Evolutionary conservation across 2,888 invertebrate genomes (phyloP).

Genomic region (Acleris laterana): DNA sequence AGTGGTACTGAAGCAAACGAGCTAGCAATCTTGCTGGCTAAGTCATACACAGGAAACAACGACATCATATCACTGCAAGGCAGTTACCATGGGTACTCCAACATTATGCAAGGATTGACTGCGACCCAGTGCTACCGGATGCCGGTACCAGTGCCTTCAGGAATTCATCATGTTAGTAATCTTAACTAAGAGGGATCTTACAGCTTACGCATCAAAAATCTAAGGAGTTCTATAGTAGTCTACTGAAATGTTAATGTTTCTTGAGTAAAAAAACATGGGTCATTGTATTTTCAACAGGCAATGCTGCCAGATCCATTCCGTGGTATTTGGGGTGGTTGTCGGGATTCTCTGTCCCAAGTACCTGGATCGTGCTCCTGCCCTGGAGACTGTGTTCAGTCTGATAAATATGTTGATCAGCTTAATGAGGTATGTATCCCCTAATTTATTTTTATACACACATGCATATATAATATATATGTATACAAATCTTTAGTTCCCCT

Average conservation of each 20-base stretch:
- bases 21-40: conserved; percentile 93
- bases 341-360: conserved; percentile 93
- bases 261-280: background rate
- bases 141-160: conserved; percentile 87
- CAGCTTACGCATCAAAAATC: too few relatives aligned
- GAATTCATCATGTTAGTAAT: conserved; percentile 90
- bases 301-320: conserved; percentile 96
- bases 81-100: conserved; percentile 96
- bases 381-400: conserved; percentile 88
- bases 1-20: conserved; percentile 99
- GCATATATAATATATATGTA: too few relatives aligned
- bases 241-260: too few relatives aligned
- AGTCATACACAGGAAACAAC: conserved; percentile 92
- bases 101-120: conserved; percentile 92
- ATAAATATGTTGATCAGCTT: conserved; percentile 93
- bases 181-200: too few relatives aligned
- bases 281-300: conserved; percentile 76
- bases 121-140: conserved; percentile 92
- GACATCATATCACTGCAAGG: conserved; percentile 95
- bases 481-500: too few relatives aligned
- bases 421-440: conserved; percentile 71
- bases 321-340: conserved; percentile 97
- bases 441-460: background rate
- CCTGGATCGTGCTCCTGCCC: conserved; percentile 87
- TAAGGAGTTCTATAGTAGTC: too few relatives aligned